These are phyloP conservation scores for Coleophora flavipennella DNA, from an alignment of 2,888 invertebrate species.

Conservation along the genomic window DNA sequence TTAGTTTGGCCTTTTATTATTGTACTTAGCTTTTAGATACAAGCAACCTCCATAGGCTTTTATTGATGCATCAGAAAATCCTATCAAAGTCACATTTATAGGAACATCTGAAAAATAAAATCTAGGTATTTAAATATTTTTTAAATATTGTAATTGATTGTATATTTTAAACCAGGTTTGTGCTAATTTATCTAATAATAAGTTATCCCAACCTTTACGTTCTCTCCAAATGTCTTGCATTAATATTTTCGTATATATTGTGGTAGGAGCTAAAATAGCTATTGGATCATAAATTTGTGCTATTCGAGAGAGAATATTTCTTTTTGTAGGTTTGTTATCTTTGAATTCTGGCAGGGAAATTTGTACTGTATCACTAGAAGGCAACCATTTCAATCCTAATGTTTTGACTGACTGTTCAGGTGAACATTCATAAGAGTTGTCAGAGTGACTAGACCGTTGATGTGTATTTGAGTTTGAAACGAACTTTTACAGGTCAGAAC, in stretches of 20 bases:
- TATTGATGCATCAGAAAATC: constrained; percentile 5
- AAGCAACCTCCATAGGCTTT: constrained; percentile 7
- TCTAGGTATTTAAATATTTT: too few species aligned
- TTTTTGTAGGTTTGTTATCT: constrained; percentile 3
- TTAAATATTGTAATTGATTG: too few species aligned
- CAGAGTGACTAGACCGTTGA: too few species aligned
- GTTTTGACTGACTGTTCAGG: constrained; percentile 1
- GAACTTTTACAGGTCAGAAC: neutral
- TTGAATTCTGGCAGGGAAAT: too few species aligned
- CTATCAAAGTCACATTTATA: constrained; percentile 1
- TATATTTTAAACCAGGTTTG: too few species aligned
- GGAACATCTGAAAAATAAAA: constrained; percentile 7
- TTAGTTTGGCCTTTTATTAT: constrained; percentile 1
- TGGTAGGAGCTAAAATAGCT: constrained; percentile 3
- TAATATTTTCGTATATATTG: constrained; percentile 4
- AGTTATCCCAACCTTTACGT: constrained; percentile 2
- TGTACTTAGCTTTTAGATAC: constrained; percentile 5
- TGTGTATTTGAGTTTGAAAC: neutral
- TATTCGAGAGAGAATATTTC: constrained; percentile 4
- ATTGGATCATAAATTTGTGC: constrained; percentile 3
- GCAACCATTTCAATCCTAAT: constrained; percentile 8
- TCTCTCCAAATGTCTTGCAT: constrained; percentile 6
- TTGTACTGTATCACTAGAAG: neutral
- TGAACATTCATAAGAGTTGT: neutral
- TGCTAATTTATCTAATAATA: neutral